Base-by-base conservation (phyloP, 2,888 invertebrate genomes). In the Mesorhabditis spiculigera region DNA sequence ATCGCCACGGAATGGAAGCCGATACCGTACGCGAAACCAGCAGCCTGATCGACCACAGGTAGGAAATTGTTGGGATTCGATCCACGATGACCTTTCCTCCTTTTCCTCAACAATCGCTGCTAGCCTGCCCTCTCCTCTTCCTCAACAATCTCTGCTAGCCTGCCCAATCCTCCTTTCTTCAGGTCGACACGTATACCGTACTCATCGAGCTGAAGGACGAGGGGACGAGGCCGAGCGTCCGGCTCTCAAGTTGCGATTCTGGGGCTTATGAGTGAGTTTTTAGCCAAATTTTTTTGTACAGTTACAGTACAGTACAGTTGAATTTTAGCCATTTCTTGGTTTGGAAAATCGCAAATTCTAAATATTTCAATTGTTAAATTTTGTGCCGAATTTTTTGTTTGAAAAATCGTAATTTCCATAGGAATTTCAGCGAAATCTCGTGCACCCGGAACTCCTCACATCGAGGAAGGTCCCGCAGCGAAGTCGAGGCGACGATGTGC, bases 171-270 rank as follows among this genome's bases (percentile, higher is more conserved):
- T 50, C 58, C n/a, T 50, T 50, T 50, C n/a, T 50, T n/a, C 8
- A 70, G 58, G 65, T 69, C n/a, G 78, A 77, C 63, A 78, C 78
- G 4, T 78, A 78, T 66, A 78, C 78, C 4, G 78, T 82, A 6
- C 72, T 85, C 65, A 85, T 85, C 63, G 83, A 85, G 72, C 71
- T 84, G 58, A 77, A 79, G 13, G 85, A 83, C 68, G 79, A 80
- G 64, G 79, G 80, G 43, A 74, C 75, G 61, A 75, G 85, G n/a
- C 85, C 85, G 45, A 79, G 79, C 43, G 83, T 85, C n/a, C 68
- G 82, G n/a, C 73, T 80, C 8, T 73, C 75, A 41, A 75, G 70
- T 42, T 76, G 79, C 68, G 78, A 78, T 45, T 70, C 73, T 4
- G 73, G 75, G 0, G 70, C 66, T 65, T 50, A 70, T 45, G 75